Percentiles rank a stretch among this genome's conserved stretches.
Conservation (phyloP, 2,113 vertebrate genomes). For the Chamaetylas fuelleborni region DNA sequence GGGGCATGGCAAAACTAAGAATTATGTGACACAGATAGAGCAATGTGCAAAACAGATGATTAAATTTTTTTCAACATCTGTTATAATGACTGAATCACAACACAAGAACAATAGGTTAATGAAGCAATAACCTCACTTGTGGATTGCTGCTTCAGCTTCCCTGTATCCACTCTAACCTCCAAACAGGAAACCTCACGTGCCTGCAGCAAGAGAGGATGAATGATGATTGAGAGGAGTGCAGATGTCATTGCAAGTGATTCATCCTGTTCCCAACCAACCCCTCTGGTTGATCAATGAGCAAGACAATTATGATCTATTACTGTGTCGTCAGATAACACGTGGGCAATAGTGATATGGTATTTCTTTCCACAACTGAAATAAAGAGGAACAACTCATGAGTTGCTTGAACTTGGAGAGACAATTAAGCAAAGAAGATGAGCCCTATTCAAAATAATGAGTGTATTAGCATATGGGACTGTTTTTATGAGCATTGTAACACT, state of each 20-base stretch:
- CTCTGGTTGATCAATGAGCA: background rate
- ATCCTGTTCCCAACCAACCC: background rate
- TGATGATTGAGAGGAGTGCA: background rate
- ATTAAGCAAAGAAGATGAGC: background rate
- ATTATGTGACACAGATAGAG: background rate
- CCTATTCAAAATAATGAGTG: background rate
- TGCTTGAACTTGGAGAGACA: background rate
- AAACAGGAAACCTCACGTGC: constrained; percentile 74
- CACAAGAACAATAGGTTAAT: background rate
- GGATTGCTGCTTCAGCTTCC: constrained; percentile 55
- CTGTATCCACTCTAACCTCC: constrained; percentile 62
- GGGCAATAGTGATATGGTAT: background rate
- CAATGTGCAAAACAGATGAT: background rate
- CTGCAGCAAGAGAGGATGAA: constrained; percentile 52
- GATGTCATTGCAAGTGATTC: background rate
- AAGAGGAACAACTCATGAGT: background rate
- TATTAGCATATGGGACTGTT: background rate
- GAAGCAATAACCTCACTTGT: constrained; percentile 68
- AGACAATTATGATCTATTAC: background rate
- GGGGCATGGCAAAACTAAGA: background rate
- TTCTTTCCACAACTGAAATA: background rate
- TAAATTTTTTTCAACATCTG: constrained; percentile 6
- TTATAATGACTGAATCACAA: background rate
- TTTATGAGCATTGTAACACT: background rate
- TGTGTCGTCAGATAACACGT: background rate